Conservation (phyloP, 2,797 vertebrate genomes). For the Neoniphon sammara region DNA sequence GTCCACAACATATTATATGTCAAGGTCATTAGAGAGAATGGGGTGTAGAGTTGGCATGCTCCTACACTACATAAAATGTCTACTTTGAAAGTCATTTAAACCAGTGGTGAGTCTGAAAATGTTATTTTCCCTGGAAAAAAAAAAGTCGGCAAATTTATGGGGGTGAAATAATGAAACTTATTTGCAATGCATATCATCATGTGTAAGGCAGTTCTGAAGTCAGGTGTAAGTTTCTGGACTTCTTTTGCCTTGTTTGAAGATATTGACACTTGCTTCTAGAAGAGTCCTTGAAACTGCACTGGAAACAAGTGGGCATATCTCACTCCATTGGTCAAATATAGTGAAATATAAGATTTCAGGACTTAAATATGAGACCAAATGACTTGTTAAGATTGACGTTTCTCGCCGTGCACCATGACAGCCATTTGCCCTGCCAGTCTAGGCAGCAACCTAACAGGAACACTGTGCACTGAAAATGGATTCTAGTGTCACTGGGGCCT, state of each 20-base stretch:
- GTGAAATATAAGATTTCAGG: neutral
- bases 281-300: neutral
- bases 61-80: neutral
- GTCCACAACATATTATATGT: slow-evolving; percentile 31
- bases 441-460: slow-evolving; percentile 1
- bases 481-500: neutral
- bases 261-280: neutral
- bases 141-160: too few species aligned
- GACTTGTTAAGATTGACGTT: neutral
- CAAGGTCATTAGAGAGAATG: slow-evolving; percentile 41
- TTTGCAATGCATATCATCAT: too few species aligned
- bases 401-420: slow-evolving; percentile 21
- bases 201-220: neutral
- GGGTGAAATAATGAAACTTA: too few species aligned
- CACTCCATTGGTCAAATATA: neutral
- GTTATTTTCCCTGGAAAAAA: too few species aligned
- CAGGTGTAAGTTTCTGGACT: neutral
- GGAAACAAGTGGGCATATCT: neutral
- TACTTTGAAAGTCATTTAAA: too few species aligned
- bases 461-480: slow-evolving; percentile 1
- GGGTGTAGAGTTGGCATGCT: slow-evolving; percentile 12
- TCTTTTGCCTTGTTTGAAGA: neutral
- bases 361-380: neutral
- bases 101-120: too few species aligned
- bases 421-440: slow-evolving; percentile 44